Evolutionary conservation across 2,888 invertebrate species (phyloP), one percentile per base, ranked within the genome.

Genomic region (Megamerina dolium): DNA sequence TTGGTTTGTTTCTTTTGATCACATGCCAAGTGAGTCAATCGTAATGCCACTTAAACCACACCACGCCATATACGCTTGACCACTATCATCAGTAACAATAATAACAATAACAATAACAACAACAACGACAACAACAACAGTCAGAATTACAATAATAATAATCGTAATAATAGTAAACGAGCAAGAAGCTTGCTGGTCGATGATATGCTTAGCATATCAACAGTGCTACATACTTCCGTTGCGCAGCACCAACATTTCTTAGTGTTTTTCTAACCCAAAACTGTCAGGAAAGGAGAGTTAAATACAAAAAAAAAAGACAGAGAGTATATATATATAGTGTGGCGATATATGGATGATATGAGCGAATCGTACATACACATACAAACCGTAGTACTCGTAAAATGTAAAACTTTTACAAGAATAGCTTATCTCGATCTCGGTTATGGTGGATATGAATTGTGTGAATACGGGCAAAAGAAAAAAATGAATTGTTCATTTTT

Each of bases 381-480:
- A n/a, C n/a, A n/a, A n/a, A n/a, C n/a, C n/a, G n/a, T n/a, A n/a
- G n/a, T n/a, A n/a, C n/a, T n/a, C n/a, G 37, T 14, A 36, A 43
- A 53, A 46, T 50, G 45, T 33, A 16, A 36, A 43, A 31, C 36
- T 40, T 40, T 40, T 34, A 17, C 5, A 19, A 29, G 37, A 32
- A 27, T 26, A 40, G 54, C 54, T 55, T 59, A 60, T 60, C 58
- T 57, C 50, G 58, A 59, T 57, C 60, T 60, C 54, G 27, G 21
- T 16, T 37, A 40, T 18, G 43, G 29, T 42, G 45, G 34, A 33
- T 48, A 42, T 45, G 40, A 48, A 37, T 30, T 45, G 29, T 37
- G 33, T n/a, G 10, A 23, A 10, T 6, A 23, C 23, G 23, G 23
- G 10, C n/a, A n/a, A n/a, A n/a, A n/a, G n/a, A n/a, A n/a, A n/a